Conservation (phyloP, 2,113 vertebrate species). For the Proterorhinus semilunaris region DNA sequence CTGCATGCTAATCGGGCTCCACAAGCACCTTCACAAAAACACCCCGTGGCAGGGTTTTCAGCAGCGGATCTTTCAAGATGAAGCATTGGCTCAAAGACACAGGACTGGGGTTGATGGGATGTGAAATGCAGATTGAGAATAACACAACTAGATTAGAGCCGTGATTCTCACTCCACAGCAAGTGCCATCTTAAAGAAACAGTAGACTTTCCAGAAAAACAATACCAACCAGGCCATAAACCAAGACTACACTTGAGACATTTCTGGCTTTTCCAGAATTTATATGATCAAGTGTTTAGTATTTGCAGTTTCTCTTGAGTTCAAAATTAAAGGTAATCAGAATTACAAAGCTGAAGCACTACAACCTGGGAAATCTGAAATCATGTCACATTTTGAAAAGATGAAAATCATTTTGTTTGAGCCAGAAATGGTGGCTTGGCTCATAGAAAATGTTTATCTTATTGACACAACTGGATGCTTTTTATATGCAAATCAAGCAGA, state of each 20-base stretch:
- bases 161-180: neutral
- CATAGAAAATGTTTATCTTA: conserved; percentile 11
- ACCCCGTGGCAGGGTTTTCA: conserved; percentile 28
- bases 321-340: too few species aligned
- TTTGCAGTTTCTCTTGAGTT: too few species aligned
- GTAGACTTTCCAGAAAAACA: neutral
- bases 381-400: neutral
- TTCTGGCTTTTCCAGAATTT: neutral
- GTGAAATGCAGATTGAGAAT: conserved; percentile 45
- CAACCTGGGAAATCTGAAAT: neutral
- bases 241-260: neutral
- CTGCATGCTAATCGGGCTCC: conserved; percentile 67
- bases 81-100: conserved; percentile 50
- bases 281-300: too few species aligned
- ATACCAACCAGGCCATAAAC: neutral
- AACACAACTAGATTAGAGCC: conserved; percentile 32
- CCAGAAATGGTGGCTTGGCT: neutral
- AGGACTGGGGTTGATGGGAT: conserved; percentile 46
- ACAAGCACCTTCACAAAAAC: conserved; percentile 51
- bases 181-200: neutral
- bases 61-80: conserved; percentile 44
- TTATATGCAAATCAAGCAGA: conserved; percentile 37
- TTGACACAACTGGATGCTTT: conserved; percentile 14
- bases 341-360: too few species aligned
- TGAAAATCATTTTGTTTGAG: conserved; percentile 34